Evolutionary conservation across 2,113 vertebrate species (phyloP).

Genomic region (Phylloscopus trochiloides): DNA sequence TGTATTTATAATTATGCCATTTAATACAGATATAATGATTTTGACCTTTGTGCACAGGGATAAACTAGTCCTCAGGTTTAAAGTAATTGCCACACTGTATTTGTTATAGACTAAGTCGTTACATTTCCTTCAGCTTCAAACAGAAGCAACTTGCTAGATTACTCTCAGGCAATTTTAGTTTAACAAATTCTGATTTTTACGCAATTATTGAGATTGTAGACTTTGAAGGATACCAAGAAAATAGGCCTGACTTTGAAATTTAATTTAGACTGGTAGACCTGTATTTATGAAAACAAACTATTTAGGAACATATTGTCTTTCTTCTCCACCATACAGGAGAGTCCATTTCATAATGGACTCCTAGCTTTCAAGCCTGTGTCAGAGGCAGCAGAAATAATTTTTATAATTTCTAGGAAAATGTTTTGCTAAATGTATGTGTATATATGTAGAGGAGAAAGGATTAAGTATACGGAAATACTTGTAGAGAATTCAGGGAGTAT

Average conservation of each 20-base stretch:
- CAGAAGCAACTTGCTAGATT: neutral
- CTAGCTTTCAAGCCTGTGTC: neutral
- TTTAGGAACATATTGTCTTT: neutral
- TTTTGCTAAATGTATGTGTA: neutral
- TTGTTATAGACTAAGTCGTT: neutral
- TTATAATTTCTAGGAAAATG: neutral
- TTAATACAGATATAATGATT: neutral
- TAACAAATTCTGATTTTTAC: neutral
- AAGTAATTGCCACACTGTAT: neutral
- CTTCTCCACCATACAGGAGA: neutral
- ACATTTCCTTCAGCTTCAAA: neutral
- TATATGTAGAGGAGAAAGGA: neutral
- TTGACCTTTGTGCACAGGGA: neutral
- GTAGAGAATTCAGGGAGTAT: neutral
- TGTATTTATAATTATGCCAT: neutral
- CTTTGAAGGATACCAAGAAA: neutral
- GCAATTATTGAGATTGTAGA: neutral
- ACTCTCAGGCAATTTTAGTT: neutral
- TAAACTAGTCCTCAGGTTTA: neutral
- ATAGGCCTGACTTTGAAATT: neutral
- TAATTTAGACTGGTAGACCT: neutral
- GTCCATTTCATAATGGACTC: neutral
- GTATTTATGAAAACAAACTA: neutral
- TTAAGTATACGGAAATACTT: neutral
- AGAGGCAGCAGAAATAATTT: neutral